Conservation (phyloP, 1,140 invertebrate genomes). For the Zophobas atratus region DNA sequence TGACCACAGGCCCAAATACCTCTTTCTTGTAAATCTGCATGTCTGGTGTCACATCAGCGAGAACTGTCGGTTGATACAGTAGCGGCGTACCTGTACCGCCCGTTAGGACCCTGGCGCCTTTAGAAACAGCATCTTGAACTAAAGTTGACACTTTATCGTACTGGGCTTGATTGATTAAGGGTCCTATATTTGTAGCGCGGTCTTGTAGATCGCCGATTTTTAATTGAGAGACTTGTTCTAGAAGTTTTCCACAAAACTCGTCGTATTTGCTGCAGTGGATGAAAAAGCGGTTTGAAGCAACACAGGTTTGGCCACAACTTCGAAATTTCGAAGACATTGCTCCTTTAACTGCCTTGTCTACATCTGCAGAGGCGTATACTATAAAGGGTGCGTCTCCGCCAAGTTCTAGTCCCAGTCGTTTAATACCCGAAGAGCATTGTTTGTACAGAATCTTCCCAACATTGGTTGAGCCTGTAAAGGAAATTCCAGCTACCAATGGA, state of each 20-base stretch:
- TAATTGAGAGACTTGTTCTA: constrained; percentile 79
- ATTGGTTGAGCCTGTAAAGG: constrained; percentile 94
- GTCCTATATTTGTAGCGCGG: constrained; percentile 85
- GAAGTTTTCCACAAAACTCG: constrained; percentile 84
- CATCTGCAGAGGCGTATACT: constrained; percentile 93
- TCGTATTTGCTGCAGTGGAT: constrained; percentile 91
- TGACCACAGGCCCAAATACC: constrained; percentile 96
- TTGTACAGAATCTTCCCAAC: constrained; percentile 93
- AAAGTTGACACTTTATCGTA: constrained; percentile 85
- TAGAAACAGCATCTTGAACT: constrained; percentile 88
- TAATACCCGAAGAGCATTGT: constrained; percentile 91
- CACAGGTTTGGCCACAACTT: constrained; percentile 97
- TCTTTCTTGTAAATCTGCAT: constrained; percentile 93
- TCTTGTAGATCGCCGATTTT: constrained; percentile 61
- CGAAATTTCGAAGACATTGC: constrained; percentile 95
- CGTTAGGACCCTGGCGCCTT: constrained; percentile 86
- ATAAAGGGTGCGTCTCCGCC: constrained; percentile 99
- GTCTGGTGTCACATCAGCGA: constrained; percentile 84
- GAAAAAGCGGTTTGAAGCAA: constrained; percentile 95
- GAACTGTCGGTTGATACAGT: constrained; percentile 94
- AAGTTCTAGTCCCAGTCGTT: constrained; percentile 92
- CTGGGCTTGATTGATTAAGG: constrained; percentile 92
- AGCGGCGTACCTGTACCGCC: constrained; percentile 82
- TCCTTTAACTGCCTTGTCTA: constrained; percentile 89
- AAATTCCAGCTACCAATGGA: constrained; percentile 88